Conservation (phyloP, 2,888 invertebrate species). For the Andrena minutula region DNA sequence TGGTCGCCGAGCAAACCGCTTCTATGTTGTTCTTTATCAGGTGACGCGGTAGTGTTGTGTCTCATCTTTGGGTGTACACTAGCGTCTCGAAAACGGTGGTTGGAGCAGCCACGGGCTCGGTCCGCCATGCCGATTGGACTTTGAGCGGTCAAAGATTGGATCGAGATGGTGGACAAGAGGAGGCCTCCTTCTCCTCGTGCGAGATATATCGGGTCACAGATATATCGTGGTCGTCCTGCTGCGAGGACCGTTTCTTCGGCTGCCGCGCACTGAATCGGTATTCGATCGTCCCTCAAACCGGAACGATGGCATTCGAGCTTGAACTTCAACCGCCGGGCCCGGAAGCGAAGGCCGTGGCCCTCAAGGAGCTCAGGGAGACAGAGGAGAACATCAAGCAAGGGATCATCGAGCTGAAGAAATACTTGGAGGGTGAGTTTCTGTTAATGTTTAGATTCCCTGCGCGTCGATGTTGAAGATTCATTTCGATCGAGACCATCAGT, state of each 20-base stretch:
- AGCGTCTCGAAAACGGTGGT: conserved; percentile 14
- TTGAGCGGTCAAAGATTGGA: conserved; percentile 83
- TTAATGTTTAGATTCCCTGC: not conserved
- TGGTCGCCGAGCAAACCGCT: not conserved
- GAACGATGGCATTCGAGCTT: conserved; percentile 76
- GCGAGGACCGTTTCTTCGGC: conserved; percentile 69
- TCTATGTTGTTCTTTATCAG: conserved; percentile 37
- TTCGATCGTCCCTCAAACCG: not conserved
- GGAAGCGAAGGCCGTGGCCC: conserved; percentile 79
- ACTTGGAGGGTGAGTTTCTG: conserved; percentile 82
- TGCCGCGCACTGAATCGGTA: conserved; percentile 4
- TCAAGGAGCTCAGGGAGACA: conserved; percentile 84
- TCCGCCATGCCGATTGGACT: conserved; percentile 76
- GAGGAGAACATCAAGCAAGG: conserved; percentile 83
- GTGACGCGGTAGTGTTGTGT: conserved; percentile 19
- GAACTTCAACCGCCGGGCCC: conserved; percentile 68
- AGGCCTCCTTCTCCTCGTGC: conserved; percentile 67
- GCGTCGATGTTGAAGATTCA: not conserved
- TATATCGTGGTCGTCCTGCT: conserved; percentile 76
- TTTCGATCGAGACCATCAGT: not conserved
- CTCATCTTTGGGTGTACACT: conserved; percentile 22
- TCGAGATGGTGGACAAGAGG: conserved; percentile 79
- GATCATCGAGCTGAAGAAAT: conserved; percentile 79
- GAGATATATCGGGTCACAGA: conserved; percentile 78
- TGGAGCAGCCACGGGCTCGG: conserved; percentile 27